Conservation (phyloP, 2,888 invertebrate genomes). For the Epirrhoe alternata region DNA sequence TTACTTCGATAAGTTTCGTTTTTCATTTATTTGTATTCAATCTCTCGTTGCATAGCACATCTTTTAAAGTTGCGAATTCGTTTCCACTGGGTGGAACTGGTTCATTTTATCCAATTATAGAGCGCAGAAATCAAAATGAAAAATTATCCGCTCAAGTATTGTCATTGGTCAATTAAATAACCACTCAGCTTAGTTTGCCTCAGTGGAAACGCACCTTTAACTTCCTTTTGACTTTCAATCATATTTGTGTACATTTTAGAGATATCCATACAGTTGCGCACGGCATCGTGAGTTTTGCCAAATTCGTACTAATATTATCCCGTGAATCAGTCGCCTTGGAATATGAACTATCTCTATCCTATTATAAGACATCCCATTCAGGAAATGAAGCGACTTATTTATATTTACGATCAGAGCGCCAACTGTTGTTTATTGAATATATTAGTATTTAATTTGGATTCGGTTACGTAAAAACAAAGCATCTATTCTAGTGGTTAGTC, state of each 20-base stretch:
- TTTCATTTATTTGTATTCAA: not conserved
- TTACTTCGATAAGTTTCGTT: too few species aligned
- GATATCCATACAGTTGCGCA: slow-evolving; percentile 27
- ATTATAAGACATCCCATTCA: slow-evolving; percentile 34
- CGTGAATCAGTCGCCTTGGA: slow-evolving; percentile 33
- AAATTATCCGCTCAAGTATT: too few species aligned
- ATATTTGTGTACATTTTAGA: not conserved
- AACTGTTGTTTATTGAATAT: slow-evolving; percentile 8
- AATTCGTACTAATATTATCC: slow-evolving; percentile 35
- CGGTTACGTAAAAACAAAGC: not conserved
- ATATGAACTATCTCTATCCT: slow-evolving; percentile 22
- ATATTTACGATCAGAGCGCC: slow-evolving; percentile 22
- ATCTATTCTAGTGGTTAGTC: too few species aligned
- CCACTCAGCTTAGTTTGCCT: too few species aligned
- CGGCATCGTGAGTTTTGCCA: slow-evolving; percentile 35
- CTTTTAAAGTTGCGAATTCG: too few species aligned
- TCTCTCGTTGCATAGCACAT: too few species aligned
- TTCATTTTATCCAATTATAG: too few species aligned
- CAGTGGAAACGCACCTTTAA: too few species aligned
- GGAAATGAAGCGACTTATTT: slow-evolving; percentile 33
- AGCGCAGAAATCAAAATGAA: too few species aligned
- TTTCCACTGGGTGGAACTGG: too few species aligned
- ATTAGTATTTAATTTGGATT: not conserved
- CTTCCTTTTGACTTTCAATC: not conserved
- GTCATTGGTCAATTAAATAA: too few species aligned